These are phyloP conservation scores for Bruchidius siliquastri DNA, from an alignment of 2,888 invertebrate genomes.

Conservation along the genomic window DNA sequence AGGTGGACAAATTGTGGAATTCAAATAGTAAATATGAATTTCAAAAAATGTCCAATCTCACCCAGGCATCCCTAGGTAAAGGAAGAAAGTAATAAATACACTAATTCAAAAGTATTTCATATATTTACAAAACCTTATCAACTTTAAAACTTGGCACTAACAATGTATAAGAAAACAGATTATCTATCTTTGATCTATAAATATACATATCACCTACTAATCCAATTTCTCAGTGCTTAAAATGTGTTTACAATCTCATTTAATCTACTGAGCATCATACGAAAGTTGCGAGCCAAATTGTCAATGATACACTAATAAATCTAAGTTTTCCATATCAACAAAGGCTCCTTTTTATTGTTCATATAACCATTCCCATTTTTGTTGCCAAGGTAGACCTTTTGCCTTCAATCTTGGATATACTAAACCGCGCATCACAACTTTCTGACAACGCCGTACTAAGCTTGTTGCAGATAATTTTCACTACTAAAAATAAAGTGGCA, in stretches of 20 bases:
- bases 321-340: no score
- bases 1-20: no score
- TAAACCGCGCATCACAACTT: background rate
- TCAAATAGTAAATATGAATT: no score
- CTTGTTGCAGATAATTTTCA: background rate
- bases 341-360: no score
- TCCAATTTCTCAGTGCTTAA: constrained; percentile 12
- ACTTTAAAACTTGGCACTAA: constrained; percentile 16
- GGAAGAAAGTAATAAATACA: no score
- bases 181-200: constrained; percentile 10
- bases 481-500: background rate
- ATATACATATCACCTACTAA: constrained; percentile 9
- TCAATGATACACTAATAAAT: no score
- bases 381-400: no score
- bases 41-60: no score
- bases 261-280: background rate
- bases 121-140: constrained; percentile 13
- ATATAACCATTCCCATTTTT: no score
- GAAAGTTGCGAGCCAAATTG: background rate
- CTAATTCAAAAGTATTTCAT: constrained; percentile 4
- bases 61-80: no score
- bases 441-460: background rate
- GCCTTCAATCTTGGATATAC: no score
- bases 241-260: background rate
- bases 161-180: constrained; percentile 9